These are phyloP conservation scores for Drosophila bocki DNA, from an alignment of 1,140 invertebrate species.

Conservation along the genomic window DNA sequence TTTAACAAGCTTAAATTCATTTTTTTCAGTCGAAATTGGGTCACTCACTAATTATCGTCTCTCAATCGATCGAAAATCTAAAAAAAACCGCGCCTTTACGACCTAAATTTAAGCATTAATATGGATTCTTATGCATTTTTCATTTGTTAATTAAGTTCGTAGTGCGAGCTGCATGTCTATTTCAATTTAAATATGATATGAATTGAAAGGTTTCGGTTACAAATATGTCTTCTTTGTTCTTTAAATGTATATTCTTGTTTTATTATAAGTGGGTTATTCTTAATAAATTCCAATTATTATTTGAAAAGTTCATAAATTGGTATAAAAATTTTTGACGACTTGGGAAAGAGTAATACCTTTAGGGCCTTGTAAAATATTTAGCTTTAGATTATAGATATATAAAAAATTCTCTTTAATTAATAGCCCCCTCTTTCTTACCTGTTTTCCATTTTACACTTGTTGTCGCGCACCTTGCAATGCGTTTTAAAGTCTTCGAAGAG, in stretches of 20 bases:
- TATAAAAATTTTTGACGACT: too few relatives aligned
- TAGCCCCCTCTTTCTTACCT: constrained; percentile 87
- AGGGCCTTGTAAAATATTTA: too few relatives aligned
- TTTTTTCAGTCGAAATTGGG: neutral
- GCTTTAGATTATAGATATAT: too few relatives aligned
- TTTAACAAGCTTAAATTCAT: neutral
- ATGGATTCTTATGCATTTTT: neutral
- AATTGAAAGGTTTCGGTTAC: too few relatives aligned
- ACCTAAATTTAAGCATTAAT: constrained; percentile 1
- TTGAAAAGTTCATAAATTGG: too few relatives aligned
- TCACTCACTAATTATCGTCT: constrained; percentile 4
- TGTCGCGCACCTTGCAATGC: constrained; percentile 92
- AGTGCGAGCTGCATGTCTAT: neutral
- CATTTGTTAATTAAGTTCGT: neutral
- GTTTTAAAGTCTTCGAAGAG: constrained; percentile 93
- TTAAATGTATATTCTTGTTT: too few relatives aligned
- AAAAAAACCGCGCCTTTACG: neutral
- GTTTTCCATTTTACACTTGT: constrained; percentile 94
- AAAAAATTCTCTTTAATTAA: too few relatives aligned
- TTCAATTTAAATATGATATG: neutral
- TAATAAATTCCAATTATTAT: too few relatives aligned
- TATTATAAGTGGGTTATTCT: too few relatives aligned
- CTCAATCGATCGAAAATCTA: neutral
- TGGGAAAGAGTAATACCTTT: too few relatives aligned
- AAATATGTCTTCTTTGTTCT: too few relatives aligned